phyloP scores from a whole-genome alignment of 2,888 invertebrate genomes.

The Nudaria mundana region DNA sequence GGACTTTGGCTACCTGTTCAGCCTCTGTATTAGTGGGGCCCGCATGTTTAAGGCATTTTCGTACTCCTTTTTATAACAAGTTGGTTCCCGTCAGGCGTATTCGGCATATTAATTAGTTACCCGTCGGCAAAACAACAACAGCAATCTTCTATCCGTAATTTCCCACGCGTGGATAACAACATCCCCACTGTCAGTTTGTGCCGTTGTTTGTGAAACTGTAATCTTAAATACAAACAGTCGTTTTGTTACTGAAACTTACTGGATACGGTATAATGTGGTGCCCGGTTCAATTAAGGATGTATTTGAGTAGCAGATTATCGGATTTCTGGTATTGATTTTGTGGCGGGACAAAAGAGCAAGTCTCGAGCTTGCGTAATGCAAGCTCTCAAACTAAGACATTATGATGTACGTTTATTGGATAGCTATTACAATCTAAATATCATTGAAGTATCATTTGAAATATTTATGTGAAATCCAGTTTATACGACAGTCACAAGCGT shows the following conservation, averaged over 20 bases:
- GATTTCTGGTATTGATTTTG: neutral
- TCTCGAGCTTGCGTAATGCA: no score
- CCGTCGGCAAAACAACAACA: neutral
- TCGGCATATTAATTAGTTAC: neutral
- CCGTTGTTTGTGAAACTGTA: neutral
- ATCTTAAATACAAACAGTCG: neutral
- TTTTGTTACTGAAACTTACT: neutral
- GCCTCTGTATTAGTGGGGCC: no score
- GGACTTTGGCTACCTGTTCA: no score
- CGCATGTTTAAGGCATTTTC: no score
- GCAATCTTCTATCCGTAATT: neutral
- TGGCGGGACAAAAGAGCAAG: no score
- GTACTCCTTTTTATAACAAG: neutral
- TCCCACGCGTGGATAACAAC: neutral
- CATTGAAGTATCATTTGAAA: no score
- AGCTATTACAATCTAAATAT: no score
- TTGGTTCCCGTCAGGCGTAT: neutral
- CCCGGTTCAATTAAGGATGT: neutral
- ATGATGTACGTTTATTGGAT: no score
- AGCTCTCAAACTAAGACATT: no score
- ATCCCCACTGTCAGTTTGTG: neutral
- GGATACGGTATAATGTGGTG: neutral
- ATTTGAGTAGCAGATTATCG: neutral
- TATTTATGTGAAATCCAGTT: no score
- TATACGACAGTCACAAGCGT: no score